A percentile compares a stretch with the other conserved stretches of the same genome.
Evolutionary conservation across 2,888 invertebrate species (phyloP).

Genomic region (Beris chalybata): DNA sequence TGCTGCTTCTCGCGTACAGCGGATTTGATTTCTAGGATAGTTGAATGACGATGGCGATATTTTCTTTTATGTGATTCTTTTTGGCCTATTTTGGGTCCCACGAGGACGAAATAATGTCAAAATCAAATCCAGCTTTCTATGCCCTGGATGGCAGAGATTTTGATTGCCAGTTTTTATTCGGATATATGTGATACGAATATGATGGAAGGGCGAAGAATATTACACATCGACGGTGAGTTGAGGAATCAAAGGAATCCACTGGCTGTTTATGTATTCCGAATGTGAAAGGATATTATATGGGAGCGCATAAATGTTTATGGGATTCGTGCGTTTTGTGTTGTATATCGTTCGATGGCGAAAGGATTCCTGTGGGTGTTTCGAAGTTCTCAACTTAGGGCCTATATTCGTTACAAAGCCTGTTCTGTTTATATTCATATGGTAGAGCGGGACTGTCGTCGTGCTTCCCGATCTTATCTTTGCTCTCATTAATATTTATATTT

Average conservation of each 20-base stretch:
- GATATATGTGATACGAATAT: constrained; percentile 19
- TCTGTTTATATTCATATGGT: too few species aligned
- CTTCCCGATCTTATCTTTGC: too few species aligned
- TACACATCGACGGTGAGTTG: background rate
- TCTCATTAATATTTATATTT: too few species aligned
- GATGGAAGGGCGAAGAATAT: constrained; percentile 9
- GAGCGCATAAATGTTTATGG: constrained; percentile 27
- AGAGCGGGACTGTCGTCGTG: too few species aligned
- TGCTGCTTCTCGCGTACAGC: background rate
- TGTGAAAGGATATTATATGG: constrained; percentile 25
- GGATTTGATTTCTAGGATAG: too few species aligned
- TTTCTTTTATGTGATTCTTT: too few species aligned
- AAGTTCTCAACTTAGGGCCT: background rate
- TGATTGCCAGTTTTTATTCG: constrained; percentile 11
- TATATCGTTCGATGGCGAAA: constrained; percentile 5
- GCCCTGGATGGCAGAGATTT: constrained; percentile 18
- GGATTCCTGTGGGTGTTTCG: constrained; percentile 9
- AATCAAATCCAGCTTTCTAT: background rate
- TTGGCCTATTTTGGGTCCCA: too few species aligned
- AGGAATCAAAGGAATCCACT: constrained; percentile 18
- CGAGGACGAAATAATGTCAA: background rate
- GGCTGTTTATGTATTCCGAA: constrained; percentile 27
- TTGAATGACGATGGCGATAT: too few species aligned
- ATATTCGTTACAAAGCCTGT: too few species aligned
- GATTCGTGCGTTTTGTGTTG: constrained; percentile 20